These are phyloP conservation scores for Calonectris borealis DNA, from an alignment of 2,113 vertebrate genomes.

Conservation along the genomic window DNA sequence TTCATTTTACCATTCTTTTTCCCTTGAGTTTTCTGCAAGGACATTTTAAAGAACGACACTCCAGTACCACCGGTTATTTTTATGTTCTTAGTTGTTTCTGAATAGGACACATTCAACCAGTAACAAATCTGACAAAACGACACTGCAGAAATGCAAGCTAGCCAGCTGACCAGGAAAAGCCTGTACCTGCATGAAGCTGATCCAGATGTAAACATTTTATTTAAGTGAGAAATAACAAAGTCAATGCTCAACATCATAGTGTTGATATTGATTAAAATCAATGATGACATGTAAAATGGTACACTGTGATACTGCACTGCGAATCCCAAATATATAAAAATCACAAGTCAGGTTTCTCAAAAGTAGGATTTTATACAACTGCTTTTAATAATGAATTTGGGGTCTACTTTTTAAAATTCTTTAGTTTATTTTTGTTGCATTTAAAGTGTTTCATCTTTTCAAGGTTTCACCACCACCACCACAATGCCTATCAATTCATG, in stretches of 20 bases:
- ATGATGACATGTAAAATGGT: background rate
- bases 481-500: background rate
- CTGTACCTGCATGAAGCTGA: background rate
- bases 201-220: background rate
- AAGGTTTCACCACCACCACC: background rate
- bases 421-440: background rate
- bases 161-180: background rate
- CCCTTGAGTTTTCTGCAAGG: background rate
- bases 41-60: background rate
- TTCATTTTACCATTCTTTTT: background rate
- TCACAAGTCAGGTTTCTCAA: background rate
- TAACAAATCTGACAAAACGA: background rate
- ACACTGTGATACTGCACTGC: background rate
- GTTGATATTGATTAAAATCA: background rate
- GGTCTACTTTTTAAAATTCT: background rate
- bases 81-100: background rate
- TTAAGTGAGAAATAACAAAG: background rate
- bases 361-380: background rate
- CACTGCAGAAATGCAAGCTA: background rate
- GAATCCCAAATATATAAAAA: background rate
- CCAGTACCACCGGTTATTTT: background rate
- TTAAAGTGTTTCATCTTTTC: background rate
- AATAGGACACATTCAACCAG: background rate
- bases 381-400: background rate
- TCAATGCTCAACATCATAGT: background rate